These are phyloP conservation scores for Megaptera novaeangliae DNA, from an alignment of 2,113 vertebrate genomes.

Conservation along the genomic window DNA sequence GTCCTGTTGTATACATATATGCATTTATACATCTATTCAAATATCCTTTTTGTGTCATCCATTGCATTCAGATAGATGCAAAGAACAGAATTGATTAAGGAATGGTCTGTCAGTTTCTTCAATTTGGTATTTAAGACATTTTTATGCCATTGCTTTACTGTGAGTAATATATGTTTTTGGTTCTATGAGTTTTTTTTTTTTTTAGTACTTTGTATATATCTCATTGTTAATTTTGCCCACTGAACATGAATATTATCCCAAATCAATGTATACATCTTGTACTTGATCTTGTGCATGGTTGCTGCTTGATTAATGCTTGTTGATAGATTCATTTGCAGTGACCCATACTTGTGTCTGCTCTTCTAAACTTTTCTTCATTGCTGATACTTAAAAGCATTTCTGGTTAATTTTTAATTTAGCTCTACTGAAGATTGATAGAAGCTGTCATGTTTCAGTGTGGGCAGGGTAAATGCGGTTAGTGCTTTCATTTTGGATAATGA, in stretches of 20 bases:
- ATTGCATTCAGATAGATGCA: neutral
- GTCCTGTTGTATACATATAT: neutral
- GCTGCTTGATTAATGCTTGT: slow-evolving; percentile 14
- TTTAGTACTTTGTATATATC: neutral
- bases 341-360: neutral
- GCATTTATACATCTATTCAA: neutral
- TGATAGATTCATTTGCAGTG: neutral
- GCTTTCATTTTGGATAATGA: neutral
- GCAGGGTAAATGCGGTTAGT: neutral
- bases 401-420: neutral
- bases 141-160: neutral
- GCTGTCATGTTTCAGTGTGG: neutral
- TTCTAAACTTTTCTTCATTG: neutral
- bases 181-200: neutral
- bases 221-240: neutral
- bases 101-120: neutral
- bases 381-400: neutral
- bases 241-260: neutral
- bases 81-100: neutral
- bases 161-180: neutral
- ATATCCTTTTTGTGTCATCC: neutral
- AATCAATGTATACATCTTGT: neutral
- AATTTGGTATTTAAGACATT: neutral
- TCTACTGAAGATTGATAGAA: neutral
- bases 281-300: neutral